Conservation (phyloP, 2,797 vertebrate genomes). For the Masticophis lateralis region DNA sequence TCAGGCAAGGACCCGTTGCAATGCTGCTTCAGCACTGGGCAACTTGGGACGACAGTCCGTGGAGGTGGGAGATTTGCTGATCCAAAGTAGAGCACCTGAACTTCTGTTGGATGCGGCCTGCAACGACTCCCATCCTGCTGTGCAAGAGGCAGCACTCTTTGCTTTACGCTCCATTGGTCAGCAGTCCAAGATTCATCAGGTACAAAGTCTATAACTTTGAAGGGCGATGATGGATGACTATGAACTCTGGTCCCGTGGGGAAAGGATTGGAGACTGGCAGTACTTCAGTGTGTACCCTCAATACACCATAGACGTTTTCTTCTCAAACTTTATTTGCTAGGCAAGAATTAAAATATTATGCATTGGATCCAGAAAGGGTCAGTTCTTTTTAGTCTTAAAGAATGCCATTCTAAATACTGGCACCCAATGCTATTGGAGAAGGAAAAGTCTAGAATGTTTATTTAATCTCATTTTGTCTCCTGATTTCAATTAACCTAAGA, state of each 20-base stretch:
- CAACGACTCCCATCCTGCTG: constrained; percentile 76
- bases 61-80: constrained; percentile 65
- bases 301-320: neutral
- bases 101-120: constrained; percentile 79
- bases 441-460: neutral
- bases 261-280: neutral
- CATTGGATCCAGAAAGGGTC: neutral
- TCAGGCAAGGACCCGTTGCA: constrained; percentile 78
- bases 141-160: constrained; percentile 80
- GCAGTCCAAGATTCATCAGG: constrained; percentile 77
- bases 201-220: constrained; percentile 51
- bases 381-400: neutral
- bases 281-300: neutral
- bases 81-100: constrained; percentile 69
- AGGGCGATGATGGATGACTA: accelerated
- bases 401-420: neutral
- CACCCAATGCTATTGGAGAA: neutral
- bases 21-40: constrained; percentile 80
- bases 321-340: neutral
- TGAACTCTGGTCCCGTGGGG: neutral
- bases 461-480: neutral
- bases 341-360: neutral
- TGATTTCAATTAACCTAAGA: neutral
- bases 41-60: constrained; percentile 71
- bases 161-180: constrained; percentile 77